A percentile compares a stretch with the other conserved stretches of the same genome.
Evolutionary conservation across 2,888 invertebrate species (phyloP).

Genomic region (Cephus pulcher): DNA sequence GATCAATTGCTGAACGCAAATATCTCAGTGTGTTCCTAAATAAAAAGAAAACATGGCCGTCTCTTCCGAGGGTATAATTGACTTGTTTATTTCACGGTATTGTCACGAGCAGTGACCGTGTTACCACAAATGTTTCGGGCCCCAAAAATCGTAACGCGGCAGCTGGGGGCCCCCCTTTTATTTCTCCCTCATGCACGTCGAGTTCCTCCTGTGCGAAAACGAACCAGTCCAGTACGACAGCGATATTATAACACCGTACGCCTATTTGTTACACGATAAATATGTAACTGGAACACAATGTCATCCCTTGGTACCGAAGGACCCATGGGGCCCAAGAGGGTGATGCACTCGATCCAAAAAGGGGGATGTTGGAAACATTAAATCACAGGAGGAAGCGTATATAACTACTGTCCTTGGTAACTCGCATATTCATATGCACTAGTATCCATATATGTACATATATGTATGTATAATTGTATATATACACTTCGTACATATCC

Average conservation of each 20-base stretch:
- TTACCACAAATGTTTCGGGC: slow-evolving; percentile 45
- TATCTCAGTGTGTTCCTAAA: not conserved
- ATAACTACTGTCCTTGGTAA: slow-evolving; percentile 18
- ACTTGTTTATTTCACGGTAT: slow-evolving; percentile 47
- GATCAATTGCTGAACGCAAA: not conserved
- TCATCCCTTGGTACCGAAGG: slow-evolving; percentile 29
- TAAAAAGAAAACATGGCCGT: not conserved
- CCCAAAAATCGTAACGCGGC: slow-evolving; percentile 33
- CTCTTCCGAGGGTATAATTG: slow-evolving; percentile 30
- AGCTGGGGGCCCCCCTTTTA: slow-evolving; percentile 32
- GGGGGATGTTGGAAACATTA: slow-evolving; percentile 48
- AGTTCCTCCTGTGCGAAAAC: slow-evolving; percentile 33
- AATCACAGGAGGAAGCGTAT: slow-evolving; percentile 43
- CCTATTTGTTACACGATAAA: slow-evolving; percentile 65
- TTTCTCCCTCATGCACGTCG: slow-evolving; percentile 21
- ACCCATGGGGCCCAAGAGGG: slow-evolving; percentile 24
- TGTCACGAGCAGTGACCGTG: slow-evolving; percentile 38
- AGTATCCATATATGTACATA: slow-evolving; percentile 21
- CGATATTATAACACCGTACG: slow-evolving; percentile 63
- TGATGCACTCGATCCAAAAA: slow-evolving; percentile 30
- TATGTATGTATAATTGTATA: not conserved
- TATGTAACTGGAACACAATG: slow-evolving; percentile 64
- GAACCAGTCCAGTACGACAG: slow-evolving; percentile 49
- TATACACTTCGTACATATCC: slow-evolving; percentile 18
- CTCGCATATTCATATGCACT: slow-evolving; percentile 27